phyloP scores from a whole-genome alignment of 2,113 vertebrate species.

The Urocynchramus pylzowi region DNA sequence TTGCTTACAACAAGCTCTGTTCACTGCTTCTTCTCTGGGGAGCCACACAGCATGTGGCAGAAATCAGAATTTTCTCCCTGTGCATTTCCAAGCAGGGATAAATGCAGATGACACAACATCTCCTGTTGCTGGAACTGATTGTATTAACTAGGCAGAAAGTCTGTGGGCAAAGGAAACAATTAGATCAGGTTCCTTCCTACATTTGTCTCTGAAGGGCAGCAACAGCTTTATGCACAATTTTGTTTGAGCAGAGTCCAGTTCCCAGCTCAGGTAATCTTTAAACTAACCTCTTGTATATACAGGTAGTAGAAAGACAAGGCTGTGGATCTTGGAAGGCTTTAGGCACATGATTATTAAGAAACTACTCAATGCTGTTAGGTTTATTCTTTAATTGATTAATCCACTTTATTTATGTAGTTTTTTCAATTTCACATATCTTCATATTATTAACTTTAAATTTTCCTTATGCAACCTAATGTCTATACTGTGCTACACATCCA shows the following conservation, averaged over 20 bases:
- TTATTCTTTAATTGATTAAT: neutral
- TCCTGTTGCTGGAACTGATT: neutral
- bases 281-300: neutral
- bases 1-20: neutral
- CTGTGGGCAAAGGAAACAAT: neutral
- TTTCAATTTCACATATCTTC: neutral
- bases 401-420: neutral
- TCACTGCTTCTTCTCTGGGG: neutral
- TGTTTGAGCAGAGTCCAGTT: neutral
- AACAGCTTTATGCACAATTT: neutral
- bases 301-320: neutral
- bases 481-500: neutral
- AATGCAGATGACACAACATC: neutral
- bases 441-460: neutral
- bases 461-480: neutral
- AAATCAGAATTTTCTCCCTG: neutral
- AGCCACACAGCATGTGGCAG: neutral
- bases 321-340: neutral
- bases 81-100: neutral
- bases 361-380: neutral
- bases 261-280: neutral
- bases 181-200: neutral
- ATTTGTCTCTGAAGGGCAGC: neutral
- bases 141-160: neutral
- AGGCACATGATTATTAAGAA: neutral